Percentiles rank a stretch among this genome's conserved stretches.
Evolutionary conservation across 1,140 invertebrate genomes (phyloP).

Genomic region (Drosophila micromelanica): DNA sequence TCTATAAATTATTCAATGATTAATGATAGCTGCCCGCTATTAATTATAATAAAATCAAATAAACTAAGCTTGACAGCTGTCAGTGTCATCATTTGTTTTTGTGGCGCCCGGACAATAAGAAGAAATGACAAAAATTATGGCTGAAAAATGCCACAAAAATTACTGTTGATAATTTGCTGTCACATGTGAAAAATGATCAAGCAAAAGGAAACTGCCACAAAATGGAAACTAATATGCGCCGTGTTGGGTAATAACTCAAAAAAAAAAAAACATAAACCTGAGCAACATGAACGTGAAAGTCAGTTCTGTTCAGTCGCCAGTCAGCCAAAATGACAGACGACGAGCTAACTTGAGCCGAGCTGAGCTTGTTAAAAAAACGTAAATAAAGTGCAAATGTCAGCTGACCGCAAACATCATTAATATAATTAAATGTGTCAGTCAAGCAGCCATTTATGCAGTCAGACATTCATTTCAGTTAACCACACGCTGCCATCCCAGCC

Average conservation of each 20-base stretch:
- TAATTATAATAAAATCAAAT: constrained; percentile 84
- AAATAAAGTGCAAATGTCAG: constrained; percentile 84
- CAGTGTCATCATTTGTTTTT: constrained; percentile 81
- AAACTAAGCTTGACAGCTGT: constrained; percentile 83
- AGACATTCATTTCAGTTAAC: constrained; percentile 76
- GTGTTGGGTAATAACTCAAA: constrained; percentile 70
- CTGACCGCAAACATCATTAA: constrained; percentile 83
- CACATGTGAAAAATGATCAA: constrained; percentile 76
- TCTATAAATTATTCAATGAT: constrained; percentile 81
- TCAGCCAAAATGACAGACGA: constrained; percentile 61
- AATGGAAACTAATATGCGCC: constrained; percentile 58
- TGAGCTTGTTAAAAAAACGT: constrained; percentile 46
- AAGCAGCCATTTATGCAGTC: constrained; percentile 80
- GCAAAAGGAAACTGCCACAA: constrained; percentile 35
- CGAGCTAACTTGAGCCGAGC: constrained; percentile 2
- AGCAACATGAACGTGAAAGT: constrained; percentile 43
- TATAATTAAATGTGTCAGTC: constrained; percentile 84
- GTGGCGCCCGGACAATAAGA: constrained; percentile 42
- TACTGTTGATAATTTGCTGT: constrained; percentile 80
- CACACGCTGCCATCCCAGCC: constrained; percentile 46
- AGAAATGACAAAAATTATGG: constrained; percentile 28
- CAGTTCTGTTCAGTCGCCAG: constrained; percentile 42
- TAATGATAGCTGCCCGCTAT: constrained; percentile 77
- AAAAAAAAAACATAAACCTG: too few species aligned
- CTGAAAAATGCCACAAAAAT: constrained; percentile 52